Conservation (phyloP, 2,113 vertebrate genomes). For the Recurvirostra avosetta region DNA sequence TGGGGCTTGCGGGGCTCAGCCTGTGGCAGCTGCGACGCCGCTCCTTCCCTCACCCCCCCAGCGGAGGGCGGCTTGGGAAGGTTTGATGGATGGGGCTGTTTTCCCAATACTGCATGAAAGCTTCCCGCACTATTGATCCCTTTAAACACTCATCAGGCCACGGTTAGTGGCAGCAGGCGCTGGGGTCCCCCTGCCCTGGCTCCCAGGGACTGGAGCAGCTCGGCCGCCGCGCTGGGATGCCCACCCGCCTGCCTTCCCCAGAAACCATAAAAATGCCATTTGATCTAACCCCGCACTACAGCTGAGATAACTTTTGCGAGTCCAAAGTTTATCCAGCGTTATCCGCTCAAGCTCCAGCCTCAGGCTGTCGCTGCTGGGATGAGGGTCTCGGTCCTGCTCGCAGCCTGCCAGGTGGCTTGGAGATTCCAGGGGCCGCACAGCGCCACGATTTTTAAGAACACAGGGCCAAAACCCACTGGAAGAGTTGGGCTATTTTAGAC, state of each 20-base stretch:
- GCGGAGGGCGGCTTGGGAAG: neutral
- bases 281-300: neutral
- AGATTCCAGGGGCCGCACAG: neutral
- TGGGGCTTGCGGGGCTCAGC: neutral
- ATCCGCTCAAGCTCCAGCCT: neutral
- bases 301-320: neutral
- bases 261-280: neutral
- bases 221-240: neutral
- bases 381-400: rapidly evolving
- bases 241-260: neutral
- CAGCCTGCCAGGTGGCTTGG: neutral
- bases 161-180: neutral
- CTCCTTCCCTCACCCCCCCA: neutral
- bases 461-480: neutral
- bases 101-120: neutral
- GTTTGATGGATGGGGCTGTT: neutral
- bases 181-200: neutral
- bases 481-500: neutral
- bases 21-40: neutral
- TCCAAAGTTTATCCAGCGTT: neutral
- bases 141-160: neutral
- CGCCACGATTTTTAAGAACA: neutral
- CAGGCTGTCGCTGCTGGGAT: neutral
- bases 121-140: neutral
- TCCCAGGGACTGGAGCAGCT: neutral